Percentiles rank a stretch among this genome's conserved stretches.
phyloP scores from a whole-genome alignment of 2,888 invertebrate species.

The Ephialtes manifestator region DNA sequence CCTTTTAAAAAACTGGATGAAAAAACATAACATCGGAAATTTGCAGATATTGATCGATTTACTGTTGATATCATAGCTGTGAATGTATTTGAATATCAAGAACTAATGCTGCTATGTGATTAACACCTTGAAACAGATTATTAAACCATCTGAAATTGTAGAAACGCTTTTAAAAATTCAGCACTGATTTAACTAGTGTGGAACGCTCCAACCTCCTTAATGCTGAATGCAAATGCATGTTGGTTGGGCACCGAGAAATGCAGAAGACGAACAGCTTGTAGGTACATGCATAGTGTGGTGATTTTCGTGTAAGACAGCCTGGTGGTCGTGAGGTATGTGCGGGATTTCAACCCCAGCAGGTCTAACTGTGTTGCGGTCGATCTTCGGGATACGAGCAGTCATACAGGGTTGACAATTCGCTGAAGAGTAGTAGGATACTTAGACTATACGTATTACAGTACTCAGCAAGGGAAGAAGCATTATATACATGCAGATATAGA shows the following conservation, averaged over 20 bases:
- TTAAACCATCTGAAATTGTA: no score
- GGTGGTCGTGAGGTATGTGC: slow-evolving; percentile 51
- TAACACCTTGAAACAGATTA: no score
- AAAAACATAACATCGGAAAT: no score
- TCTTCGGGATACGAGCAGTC: slow-evolving; percentile 20
- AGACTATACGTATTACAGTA: background rate
- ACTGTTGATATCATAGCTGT: no score
- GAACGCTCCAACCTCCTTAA: no score
- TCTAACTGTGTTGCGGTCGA: slow-evolving; percentile 49
- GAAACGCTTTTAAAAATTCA: no score
- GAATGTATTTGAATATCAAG: no score
- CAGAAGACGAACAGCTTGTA: slow-evolving; percentile 15
- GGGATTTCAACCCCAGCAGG: slow-evolving; percentile 33
- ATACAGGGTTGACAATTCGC: slow-evolving; percentile 46
- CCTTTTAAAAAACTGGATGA: no score
- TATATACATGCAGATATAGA: no score
- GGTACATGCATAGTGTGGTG: background rate
- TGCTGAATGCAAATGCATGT: background rate
- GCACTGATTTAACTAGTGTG: no score
- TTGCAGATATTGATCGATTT: no score
- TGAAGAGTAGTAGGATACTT: slow-evolving; percentile 13
- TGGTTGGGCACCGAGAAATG: background rate
- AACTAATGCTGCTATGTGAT: no score
- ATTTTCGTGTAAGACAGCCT: slow-evolving; percentile 36
- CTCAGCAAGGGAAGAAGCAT: background rate